Base-by-base conservation (phyloP, 2,888 invertebrate genomes). In the Lochmaea capreae region DNA sequence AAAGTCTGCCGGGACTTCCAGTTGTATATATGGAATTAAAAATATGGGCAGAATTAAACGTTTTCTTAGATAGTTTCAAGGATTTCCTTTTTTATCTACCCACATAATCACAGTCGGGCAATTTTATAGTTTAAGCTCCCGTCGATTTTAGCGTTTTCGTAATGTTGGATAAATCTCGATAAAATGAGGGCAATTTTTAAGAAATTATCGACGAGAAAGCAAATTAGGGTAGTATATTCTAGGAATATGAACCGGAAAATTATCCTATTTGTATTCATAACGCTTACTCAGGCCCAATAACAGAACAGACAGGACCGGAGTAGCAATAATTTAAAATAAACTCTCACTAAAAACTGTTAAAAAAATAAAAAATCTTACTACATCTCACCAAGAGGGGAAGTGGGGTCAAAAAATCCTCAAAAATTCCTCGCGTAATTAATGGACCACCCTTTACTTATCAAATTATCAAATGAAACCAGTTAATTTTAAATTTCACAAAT, bases 251-350 rank as follows among this genome's bases (percentile, higher is more conserved):
- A n/a, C 49, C 49, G n/a, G 59, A 61, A 57, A 68, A 68, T 68
- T 59, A 68, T 68, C 68, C 68, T 57, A 68, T 68, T 68, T 68
- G 68, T 68, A 68, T 68, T 68, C 68, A 68, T 68, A 61, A 68
- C 68, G 61, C 61, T 33, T 33, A 33, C 8, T 8, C 1, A 8
- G 22, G 33, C 33, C 39, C 9, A 42, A 14, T 61, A 39, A 61
- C 16, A 39, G 61, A 39, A 39, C 49, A n/a, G 6, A n/a, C 49
- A 49, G 61, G 5, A 33, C 8, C n/a, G 33, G 39, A 61, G n/a
- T 61, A n/a, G 14, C 42, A 26, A 26, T 58, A 11, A 22, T 57
- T 22, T 18, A 16, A 33, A 8, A 33, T 33, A 33, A 33, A 33
- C 8, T 6, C 8, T 8, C 33, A 33, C 8, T 33, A 33, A 8